Evolutionary conservation across 1,140 invertebrate species (phyloP).

Genomic region (Drosophila teissieri): DNA sequence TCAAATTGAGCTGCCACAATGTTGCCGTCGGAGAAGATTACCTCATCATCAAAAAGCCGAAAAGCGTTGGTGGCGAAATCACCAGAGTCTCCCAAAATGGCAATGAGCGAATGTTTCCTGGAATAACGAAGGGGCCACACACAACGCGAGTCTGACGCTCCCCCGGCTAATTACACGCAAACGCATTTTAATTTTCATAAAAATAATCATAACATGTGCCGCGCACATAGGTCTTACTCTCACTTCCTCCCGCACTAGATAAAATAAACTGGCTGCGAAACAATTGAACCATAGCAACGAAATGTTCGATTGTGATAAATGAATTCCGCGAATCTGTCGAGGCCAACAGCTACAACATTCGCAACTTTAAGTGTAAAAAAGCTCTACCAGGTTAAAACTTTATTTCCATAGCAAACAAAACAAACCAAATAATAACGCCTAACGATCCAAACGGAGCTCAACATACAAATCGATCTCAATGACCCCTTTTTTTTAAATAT

Average conservation of each 20-base stretch:
- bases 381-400: slow-evolving; percentile 26
- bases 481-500: slow-evolving; percentile 7
- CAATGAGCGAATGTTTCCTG: slow-evolving; percentile 76
- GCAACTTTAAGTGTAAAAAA: slow-evolving; percentile 43
- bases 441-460: slow-evolving; percentile 46
- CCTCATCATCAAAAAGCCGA: slow-evolving; percentile 53
- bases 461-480: slow-evolving; percentile 44
- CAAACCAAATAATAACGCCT: slow-evolving; percentile 25
- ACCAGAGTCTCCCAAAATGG: slow-evolving; percentile 56
- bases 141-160: slow-evolving; percentile 27
- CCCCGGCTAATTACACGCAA: slow-evolving; percentile 70
- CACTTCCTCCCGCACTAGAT: slow-evolving; percentile 26
- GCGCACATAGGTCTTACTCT: slow-evolving; percentile 20
- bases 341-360: slow-evolving; percentile 45
- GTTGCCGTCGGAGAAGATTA: slow-evolving; percentile 55
- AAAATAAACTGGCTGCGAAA: slow-evolving; percentile 19
- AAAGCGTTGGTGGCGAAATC: slow-evolving; percentile 2
- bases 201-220: slow-evolving; percentile 81
- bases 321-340: slow-evolving; percentile 72
- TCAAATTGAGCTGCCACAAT: slow-evolving; percentile 58
- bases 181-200: slow-evolving; percentile 82
- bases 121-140: slow-evolving; percentile 57
- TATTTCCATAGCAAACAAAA: slow-evolving; percentile 58
- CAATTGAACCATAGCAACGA: slow-evolving; percentile 73
- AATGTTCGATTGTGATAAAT: slow-evolving; percentile 74